phyloP scores from a whole-genome alignment of 64 coral and sea anemone species.

The Actinia tenebrosa region DNA sequence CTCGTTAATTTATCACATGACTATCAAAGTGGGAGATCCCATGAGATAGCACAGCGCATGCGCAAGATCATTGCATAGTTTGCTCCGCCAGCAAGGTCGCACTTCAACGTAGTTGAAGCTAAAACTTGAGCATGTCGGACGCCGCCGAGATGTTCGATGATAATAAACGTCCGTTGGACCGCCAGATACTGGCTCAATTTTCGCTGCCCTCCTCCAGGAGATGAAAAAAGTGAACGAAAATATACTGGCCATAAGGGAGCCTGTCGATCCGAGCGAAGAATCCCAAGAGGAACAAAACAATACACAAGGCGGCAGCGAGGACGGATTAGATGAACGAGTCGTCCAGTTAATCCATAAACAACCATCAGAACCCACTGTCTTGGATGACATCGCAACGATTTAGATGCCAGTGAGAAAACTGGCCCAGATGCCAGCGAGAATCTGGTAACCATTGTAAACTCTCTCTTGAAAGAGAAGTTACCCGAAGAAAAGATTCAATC shows the following conservation, averaged over 20 bases:
- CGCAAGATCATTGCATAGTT: conserved; percentile 33
- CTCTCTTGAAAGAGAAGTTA: conserved; percentile 24
- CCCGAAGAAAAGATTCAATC: conserved; percentile 25
- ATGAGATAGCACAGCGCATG: conserved; percentile 48
- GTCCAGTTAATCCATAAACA: neutral
- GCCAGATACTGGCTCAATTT: conserved; percentile 13
- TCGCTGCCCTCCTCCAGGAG: conserved; percentile 17
- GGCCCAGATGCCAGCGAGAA: conserved; percentile 17
- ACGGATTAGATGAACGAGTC: conserved; percentile 10
- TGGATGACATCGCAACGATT: conserved; percentile 23
- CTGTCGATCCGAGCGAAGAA: neutral
- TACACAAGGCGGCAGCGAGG: neutral
- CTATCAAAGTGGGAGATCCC: conserved; percentile 34
- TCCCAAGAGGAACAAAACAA: neutral
- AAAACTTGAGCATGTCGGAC: neutral
- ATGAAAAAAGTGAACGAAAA: conserved; percentile 37
- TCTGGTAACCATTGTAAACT: conserved; percentile 23
- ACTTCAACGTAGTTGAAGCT: conserved; percentile 11
- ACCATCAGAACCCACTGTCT: conserved; percentile 3
- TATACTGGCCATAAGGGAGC: conserved; percentile 12
- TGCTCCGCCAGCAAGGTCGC: neutral
- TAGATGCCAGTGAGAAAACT: conserved; percentile 33
- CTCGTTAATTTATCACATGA: conserved; percentile 37
- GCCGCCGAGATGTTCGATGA: neutral
- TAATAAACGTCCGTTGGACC: neutral